phyloP scores from a whole-genome alignment of 2,113 vertebrate species.

The Nycticryphes semicollaris region DNA sequence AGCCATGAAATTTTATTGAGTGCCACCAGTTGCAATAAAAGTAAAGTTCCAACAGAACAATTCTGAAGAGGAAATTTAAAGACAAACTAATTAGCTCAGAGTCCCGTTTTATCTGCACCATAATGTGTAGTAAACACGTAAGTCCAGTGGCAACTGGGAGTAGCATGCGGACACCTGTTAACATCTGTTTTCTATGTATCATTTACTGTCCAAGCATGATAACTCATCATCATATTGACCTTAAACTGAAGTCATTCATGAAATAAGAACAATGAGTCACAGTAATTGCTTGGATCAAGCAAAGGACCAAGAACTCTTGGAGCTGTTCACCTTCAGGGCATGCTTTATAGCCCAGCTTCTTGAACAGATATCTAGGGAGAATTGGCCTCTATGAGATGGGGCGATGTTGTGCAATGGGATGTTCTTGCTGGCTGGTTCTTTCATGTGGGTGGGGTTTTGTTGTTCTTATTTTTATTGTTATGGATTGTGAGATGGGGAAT shows the following conservation, averaged over 20 bases:
- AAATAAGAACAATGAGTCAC: conserved; percentile 27
- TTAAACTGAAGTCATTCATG: conserved; percentile 16
- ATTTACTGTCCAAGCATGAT: not conserved
- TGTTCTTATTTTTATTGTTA: conserved; percentile 63
- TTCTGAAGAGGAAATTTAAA: not conserved
- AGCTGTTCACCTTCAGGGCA: conserved; percentile 19
- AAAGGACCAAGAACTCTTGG: not conserved
- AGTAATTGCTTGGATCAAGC: conserved; percentile 18
- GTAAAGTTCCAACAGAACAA: not conserved
- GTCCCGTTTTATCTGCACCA: not conserved
- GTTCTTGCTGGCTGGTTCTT: conserved; percentile 38
- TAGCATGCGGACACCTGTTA: not conserved
- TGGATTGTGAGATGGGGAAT: conserved; percentile 49
- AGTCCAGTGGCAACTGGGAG: not conserved
- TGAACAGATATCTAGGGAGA: conserved; percentile 21
- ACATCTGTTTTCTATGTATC: not conserved
- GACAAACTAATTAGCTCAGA: not conserved
- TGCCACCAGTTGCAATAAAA: not conserved
- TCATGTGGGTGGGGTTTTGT: conserved; percentile 46
- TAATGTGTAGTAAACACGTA: not conserved
- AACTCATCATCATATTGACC: conserved; percentile 5
- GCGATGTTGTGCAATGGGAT: conserved; percentile 31
- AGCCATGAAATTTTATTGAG: not conserved
- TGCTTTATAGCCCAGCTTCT: not conserved
- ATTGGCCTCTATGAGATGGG: not conserved